A percentile compares a stretch with the other conserved stretches of the same genome.
Evolutionary conservation across 2,113 vertebrate genomes (phyloP).

Genomic region (Etheostoma cragini): DNA sequence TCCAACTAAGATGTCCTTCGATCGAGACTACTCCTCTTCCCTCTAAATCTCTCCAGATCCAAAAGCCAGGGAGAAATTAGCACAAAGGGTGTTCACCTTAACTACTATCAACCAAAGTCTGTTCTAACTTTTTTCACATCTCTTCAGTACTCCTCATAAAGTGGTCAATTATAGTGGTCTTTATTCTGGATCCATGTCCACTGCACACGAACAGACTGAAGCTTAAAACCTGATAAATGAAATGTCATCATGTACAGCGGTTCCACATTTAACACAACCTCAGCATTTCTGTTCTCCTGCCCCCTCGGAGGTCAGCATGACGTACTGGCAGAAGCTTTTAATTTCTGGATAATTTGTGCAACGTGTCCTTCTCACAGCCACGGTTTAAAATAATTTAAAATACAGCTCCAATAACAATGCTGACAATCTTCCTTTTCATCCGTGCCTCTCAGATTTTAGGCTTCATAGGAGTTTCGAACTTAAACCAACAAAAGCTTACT

Average conservation of each 20-base stretch:
- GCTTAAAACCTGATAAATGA: conserved; percentile 10
- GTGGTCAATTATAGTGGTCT: neutral
- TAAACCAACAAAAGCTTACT: neutral
- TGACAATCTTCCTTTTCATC: neutral
- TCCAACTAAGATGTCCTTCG: no score
- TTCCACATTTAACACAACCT: conserved; percentile 13
- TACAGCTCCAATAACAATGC: neutral
- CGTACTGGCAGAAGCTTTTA: neutral
- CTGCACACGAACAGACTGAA: neutral
- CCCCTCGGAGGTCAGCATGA: neutral
- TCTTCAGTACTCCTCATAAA: conserved; percentile 3
- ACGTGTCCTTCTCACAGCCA: conserved; percentile 5
- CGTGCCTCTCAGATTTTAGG: neutral
- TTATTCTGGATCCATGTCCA: neutral
- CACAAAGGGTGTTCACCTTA: neutral
- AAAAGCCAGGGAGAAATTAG: no score
- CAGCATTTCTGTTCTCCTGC: neutral
- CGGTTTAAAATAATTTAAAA: conserved; percentile 35
- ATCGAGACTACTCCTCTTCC: neutral
- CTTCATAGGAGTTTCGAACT: neutral
- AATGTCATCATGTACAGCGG: conserved; percentile 9
- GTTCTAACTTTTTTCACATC: neutral
- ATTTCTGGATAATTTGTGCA: conserved; percentile 51
- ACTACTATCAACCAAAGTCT: conserved; percentile 2
- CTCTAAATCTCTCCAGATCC: neutral